These are phyloP conservation scores for Campylorhamphus procurvoides DNA, from an alignment of 2,113 vertebrate species.

Conservation along the genomic window DNA sequence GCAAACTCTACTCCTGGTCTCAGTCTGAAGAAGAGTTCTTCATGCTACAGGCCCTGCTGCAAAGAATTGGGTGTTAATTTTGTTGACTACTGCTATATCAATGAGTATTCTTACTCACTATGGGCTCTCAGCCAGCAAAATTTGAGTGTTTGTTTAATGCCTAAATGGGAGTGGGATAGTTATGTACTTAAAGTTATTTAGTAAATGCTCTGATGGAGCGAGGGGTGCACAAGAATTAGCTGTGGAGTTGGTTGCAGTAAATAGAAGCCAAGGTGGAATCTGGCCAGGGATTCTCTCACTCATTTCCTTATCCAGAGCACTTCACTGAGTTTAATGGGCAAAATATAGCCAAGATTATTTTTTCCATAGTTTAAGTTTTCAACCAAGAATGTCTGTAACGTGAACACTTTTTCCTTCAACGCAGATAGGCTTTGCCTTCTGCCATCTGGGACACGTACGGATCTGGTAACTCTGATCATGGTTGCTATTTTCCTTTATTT, in stretches of 20 bases:
- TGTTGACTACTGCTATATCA: neutral
- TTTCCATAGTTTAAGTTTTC: slow-evolving; percentile 39
- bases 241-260: neutral
- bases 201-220: neutral
- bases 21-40: neutral
- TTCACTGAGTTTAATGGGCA: slow-evolving; percentile 14
- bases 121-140: neutral
- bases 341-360: slow-evolving; percentile 1
- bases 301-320: slow-evolving; percentile 11
- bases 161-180: neutral
- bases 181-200: slow-evolving; percentile 5
- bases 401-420: neutral
- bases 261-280: slow-evolving; percentile 25
- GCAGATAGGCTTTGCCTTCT: neutral
- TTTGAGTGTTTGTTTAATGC: neutral
- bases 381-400: slow-evolving; percentile 8
- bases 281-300: slow-evolving; percentile 40
- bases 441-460: neutral
- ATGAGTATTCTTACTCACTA: neutral
- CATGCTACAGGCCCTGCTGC: neutral
- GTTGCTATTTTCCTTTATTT: neutral
- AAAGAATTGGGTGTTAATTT: neutral
- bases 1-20: neutral
- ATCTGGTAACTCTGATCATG: neutral
- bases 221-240: neutral